Conservation (phyloP, 1,140 invertebrate genomes). For the Cyclargus thomasi region DNA sequence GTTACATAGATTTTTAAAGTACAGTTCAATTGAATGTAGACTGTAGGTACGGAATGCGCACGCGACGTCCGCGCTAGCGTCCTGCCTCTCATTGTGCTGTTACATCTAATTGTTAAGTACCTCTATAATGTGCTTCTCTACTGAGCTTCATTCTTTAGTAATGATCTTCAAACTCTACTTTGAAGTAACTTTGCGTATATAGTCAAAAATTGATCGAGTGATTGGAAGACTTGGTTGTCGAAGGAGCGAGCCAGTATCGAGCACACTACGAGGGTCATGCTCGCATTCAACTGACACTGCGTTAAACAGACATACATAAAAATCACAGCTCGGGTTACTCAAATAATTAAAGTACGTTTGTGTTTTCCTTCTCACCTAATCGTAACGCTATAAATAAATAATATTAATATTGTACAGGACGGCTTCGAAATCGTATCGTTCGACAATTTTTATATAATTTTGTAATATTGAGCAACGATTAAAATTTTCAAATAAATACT, state of each 20-base stretch:
- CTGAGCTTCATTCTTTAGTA: no score
- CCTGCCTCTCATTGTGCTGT: not conserved
- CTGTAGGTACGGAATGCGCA: not conserved
- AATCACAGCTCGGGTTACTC: constrained; percentile 74
- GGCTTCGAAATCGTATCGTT: constrained; percentile 50
- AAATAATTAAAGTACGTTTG: constrained; percentile 62
- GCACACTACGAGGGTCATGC: constrained; percentile 27
- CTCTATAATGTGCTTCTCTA: not conserved
- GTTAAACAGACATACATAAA: constrained; percentile 60
- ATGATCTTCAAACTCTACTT: not conserved
- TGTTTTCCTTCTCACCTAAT: constrained; percentile 58
- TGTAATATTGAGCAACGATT: constrained; percentile 39
- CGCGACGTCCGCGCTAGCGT: not conserved
- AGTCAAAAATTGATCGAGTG: constrained; percentile 8
- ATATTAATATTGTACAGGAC: constrained; percentile 67
- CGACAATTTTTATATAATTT: constrained; percentile 40
- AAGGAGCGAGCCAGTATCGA: constrained; percentile 25
- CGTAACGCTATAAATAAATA: constrained; percentile 70
- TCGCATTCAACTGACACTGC: constrained; percentile 38
- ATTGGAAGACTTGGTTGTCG: constrained; percentile 41
- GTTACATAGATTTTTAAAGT: constrained; percentile 28
- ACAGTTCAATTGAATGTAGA: constrained; percentile 13
- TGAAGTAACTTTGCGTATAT: not conserved
- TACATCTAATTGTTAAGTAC: not conserved
- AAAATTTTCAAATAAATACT: constrained; percentile 43